Conservation (phyloP, 2,888 invertebrate genomes). For the Sarcophaga caerulescens region DNA sequence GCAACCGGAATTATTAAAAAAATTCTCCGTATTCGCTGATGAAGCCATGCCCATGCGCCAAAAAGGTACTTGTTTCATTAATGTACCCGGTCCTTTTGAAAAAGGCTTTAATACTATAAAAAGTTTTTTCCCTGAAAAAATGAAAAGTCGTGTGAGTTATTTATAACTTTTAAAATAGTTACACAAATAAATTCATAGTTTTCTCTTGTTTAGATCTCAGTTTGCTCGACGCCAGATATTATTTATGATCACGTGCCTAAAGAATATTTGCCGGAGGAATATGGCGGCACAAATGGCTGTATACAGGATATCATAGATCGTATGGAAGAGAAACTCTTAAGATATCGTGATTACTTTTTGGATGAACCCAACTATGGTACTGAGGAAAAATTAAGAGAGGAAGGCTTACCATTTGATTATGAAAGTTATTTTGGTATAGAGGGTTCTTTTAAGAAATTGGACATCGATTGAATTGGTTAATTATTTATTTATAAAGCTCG, state of each 20-base stretch:
- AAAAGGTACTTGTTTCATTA: conserved; percentile 84
- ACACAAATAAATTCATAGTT: neutral
- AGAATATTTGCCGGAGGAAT: conserved; percentile 84
- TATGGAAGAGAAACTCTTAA: conserved; percentile 76
- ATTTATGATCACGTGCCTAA: conserved; percentile 84
- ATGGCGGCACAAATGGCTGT: conserved; percentile 84
- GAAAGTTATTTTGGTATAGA: conserved; percentile 77
- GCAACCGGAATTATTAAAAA: conserved; percentile 84
- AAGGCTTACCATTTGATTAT: conserved; percentile 67
- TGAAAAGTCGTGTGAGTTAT: conserved; percentile 83
- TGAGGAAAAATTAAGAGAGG: conserved; percentile 75
- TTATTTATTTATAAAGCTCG: conserved; percentile 25
- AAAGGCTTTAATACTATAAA: conserved; percentile 83
- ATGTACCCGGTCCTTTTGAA: conserved; percentile 84
- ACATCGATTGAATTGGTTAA: conserved; percentile 75
- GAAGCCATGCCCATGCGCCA: conserved; percentile 85
- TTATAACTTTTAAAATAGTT: neutral
- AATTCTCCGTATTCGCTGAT: conserved; percentile 83
- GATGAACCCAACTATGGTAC: conserved; percentile 76
- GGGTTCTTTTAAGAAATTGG: conserved; percentile 79
- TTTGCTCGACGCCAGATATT: conserved; percentile 83
- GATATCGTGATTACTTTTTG: conserved; percentile 76
- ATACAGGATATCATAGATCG: conserved; percentile 77
- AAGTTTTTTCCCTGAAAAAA: conserved; percentile 85
- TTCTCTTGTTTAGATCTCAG: conserved; percentile 81